Percentiles rank a stretch among this genome's conserved stretches.
Evolutionary conservation across 1,140 invertebrate species (phyloP).

Genomic region (Metaphire vulgaris): DNA sequence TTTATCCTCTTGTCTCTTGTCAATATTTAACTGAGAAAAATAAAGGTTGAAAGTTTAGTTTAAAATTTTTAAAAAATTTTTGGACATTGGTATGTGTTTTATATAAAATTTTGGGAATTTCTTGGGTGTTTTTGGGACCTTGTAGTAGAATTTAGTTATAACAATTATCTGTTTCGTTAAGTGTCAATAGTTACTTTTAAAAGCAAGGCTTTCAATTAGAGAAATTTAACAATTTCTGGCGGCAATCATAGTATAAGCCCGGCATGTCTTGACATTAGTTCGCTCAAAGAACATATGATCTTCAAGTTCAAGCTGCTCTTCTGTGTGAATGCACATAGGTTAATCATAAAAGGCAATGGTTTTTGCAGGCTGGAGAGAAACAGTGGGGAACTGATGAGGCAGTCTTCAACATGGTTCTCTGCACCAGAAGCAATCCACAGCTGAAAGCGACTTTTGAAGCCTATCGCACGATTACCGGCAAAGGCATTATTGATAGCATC

Average conservation of each 20-base stretch:
- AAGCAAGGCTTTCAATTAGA: conserved; percentile 7
- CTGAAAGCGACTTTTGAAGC: conserved; percentile 62
- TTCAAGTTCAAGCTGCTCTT: background rate
- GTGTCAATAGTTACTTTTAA: background rate
- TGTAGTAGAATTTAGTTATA: too few relatives aligned
- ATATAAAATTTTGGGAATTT: too few relatives aligned
- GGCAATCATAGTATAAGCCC: background rate
- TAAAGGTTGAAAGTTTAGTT: too few relatives aligned
- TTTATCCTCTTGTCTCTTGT: too few relatives aligned
- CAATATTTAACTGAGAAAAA: too few relatives aligned
- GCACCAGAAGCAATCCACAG: conserved; percentile 63
- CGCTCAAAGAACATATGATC: background rate
- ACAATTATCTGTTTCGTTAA: background rate
- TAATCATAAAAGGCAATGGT: background rate
- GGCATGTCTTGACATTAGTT: background rate
- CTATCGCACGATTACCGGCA: conserved; percentile 52
- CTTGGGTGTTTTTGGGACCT: too few relatives aligned
- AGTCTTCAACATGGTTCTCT: conserved; percentile 64
- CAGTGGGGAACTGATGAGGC: conserved; percentile 67
- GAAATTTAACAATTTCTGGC: background rate
- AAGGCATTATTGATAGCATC: conserved; percentile 45
- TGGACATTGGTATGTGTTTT: too few relatives aligned
- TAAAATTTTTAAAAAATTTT: too few relatives aligned
- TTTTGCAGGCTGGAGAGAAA: conserved; percentile 44
- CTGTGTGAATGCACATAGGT: background rate